Evolutionary conservation across 1,140 invertebrate species (phyloP).

Genomic region (Aphelenchoides fujianensis): DNA sequence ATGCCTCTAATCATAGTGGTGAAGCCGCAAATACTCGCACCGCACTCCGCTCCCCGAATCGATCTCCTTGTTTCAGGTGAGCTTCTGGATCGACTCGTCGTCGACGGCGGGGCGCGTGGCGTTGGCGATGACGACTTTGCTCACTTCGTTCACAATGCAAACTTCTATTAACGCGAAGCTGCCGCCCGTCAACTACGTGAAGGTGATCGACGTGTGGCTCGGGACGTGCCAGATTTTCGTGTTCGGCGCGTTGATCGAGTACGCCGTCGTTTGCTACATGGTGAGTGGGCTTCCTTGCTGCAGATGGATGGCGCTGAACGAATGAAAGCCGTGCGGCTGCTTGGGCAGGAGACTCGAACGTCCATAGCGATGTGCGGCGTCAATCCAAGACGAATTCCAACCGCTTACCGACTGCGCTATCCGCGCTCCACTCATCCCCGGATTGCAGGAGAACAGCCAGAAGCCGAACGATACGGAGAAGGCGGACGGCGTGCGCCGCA

Average conservation of each 20-base stretch:
- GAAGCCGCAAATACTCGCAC: too few species aligned
- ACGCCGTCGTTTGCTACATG: conserved; percentile 49
- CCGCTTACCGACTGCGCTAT: too few species aligned
- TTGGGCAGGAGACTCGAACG: too few species aligned
- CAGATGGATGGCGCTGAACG: too few species aligned
- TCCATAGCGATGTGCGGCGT: too few species aligned
- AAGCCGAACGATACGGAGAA: not conserved
- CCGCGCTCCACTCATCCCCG: too few species aligned
- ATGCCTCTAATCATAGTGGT: too few species aligned
- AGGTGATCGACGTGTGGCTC: conserved; percentile 87
- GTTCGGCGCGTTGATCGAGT: conserved; percentile 40
- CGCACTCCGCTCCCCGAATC: not conserved
- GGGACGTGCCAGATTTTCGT: conserved; percentile 63
- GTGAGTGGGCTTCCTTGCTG: too few species aligned
- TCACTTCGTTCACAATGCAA: conserved; percentile 52
- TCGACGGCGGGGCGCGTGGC: conserved; percentile 51
- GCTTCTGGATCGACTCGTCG: conserved; percentile 46
- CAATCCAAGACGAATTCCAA: too few species aligned
- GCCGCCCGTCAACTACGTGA: conserved; percentile 76
- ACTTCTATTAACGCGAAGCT: conserved; percentile 78
- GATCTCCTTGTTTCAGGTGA: conserved; percentile 19
- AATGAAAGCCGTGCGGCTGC: too few species aligned
- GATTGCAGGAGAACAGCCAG: not conserved
- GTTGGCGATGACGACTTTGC: conserved; percentile 46
- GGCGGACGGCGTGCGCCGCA: not conserved